A percentile compares a stretch with the other conserved stretches of the same genome.
These are phyloP conservation scores for Aphodius granarius DNA, from an alignment of 2,888 invertebrate genomes.

Conservation along the genomic window DNA sequence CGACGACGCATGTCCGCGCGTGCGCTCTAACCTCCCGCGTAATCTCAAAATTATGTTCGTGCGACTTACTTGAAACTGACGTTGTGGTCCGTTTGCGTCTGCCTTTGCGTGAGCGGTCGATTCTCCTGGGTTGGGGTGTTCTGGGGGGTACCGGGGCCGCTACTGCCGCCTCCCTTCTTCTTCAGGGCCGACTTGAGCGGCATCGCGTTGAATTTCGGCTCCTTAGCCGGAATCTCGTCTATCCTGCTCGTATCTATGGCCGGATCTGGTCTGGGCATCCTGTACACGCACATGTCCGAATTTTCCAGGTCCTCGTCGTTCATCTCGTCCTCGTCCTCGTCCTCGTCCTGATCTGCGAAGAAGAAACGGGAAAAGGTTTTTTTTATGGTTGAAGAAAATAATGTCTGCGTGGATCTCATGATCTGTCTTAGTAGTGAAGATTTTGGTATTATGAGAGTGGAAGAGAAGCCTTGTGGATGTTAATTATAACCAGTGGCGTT, in stretches of 20 bases:
- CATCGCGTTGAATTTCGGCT: slow-evolving; percentile 88
- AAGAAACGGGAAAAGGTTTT: neutral
- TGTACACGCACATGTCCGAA: slow-evolving; percentile 63
- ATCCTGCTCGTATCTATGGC: slow-evolving; percentile 80
- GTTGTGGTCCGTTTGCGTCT: slow-evolving; percentile 67
- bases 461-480: slow-evolving; percentile 1
- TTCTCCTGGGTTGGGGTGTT: slow-evolving; percentile 74
- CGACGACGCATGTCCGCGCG: neutral
- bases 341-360: slow-evolving; percentile 26
- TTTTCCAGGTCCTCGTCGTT: slow-evolving; percentile 71
- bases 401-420: neutral
- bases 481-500: slow-evolving; percentile 3
- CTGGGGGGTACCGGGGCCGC: slow-evolving; percentile 67
- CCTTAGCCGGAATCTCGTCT: slow-evolving; percentile 91
- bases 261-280: slow-evolving; percentile 65
- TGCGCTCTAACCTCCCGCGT: neutral
- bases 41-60: slow-evolving; percentile 16
- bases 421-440: neutral
- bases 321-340: slow-evolving; percentile 51
- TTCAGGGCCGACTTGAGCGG: slow-evolving; percentile 92
- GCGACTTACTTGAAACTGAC: slow-evolving; percentile 78
- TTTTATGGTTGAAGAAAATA: neutral
- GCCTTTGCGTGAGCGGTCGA: slow-evolving; percentile 67
- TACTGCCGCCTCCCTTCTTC: slow-evolving; percentile 64
- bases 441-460: neutral